These are phyloP conservation scores for Arrhamphus sclerolepis DNA, from an alignment of 2,797 vertebrate species.

Conservation along the genomic window DNA sequence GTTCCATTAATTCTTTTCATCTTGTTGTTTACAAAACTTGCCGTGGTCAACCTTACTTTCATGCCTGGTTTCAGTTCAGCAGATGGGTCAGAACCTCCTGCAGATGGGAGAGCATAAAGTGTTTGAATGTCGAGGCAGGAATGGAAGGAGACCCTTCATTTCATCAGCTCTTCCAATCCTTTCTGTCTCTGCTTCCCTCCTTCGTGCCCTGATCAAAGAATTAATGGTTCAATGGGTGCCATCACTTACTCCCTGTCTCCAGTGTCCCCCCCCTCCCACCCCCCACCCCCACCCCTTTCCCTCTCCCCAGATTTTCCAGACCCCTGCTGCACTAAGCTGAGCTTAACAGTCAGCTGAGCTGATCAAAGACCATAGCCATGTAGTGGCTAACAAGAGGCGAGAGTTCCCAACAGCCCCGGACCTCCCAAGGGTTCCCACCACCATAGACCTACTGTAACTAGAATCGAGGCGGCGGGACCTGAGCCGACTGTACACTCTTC, in stretches of 20 bases:
- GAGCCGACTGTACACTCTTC: slow-evolving; percentile 39
- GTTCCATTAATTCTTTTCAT: slow-evolving; percentile 41
- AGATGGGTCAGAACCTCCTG: slow-evolving; percentile 28
- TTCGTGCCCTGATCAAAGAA: slow-evolving; percentile 13
- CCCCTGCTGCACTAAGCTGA: slow-evolving; percentile 77
- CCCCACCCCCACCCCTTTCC: slow-evolving; percentile 45
- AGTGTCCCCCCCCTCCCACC: slow-evolving; percentile 16
- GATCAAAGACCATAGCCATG: slow-evolving; percentile 82
- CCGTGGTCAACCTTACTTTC: slow-evolving; percentile 22
- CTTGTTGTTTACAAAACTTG: slow-evolving; percentile 50
- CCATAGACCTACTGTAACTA: slow-evolving; percentile 57
- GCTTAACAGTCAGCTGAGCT: slow-evolving; percentile 85
- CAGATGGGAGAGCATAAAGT: neutral
- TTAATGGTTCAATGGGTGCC: slow-evolving; percentile 51
- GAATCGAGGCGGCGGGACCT: slow-evolving; percentile 48
- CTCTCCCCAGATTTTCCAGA: slow-evolving; percentile 75
- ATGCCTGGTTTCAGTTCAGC: slow-evolving; percentile 41
- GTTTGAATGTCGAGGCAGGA: too few relatives aligned
- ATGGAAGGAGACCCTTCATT: slow-evolving; percentile 3
- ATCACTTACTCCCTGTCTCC: slow-evolving; percentile 33
- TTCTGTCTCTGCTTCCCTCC: neutral
- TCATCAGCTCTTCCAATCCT: slow-evolving; percentile 2
- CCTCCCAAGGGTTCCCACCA: slow-evolving; percentile 70
- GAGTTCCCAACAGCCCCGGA: slow-evolving; percentile 80
- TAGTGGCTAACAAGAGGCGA: slow-evolving; percentile 81